These are phyloP conservation scores for Aptenodytes forsteri DNA, from an alignment of 2,113 vertebrate species.

Conservation along the genomic window DNA sequence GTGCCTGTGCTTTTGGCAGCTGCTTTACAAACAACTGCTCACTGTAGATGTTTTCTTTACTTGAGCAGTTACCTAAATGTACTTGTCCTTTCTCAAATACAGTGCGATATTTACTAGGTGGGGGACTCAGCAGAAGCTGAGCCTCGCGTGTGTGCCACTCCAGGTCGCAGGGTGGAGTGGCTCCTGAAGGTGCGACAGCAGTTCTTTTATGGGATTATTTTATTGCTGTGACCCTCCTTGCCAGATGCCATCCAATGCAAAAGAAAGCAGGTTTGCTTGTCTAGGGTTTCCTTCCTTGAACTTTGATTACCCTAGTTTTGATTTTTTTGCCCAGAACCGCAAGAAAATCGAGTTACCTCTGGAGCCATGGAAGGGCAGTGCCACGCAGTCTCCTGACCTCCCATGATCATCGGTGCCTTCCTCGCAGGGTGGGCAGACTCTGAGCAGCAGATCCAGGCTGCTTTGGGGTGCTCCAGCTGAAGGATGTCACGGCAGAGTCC, in stretches of 20 bases:
- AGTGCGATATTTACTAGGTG: background rate
- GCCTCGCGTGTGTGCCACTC: fast-evolving
- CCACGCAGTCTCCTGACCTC: fast-evolving
- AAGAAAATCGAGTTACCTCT: background rate
- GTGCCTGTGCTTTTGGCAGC: background rate
- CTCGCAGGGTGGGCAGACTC: background rate
- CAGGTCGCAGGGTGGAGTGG: background rate
- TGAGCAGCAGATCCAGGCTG: background rate
- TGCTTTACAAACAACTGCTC: background rate
- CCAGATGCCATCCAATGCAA: background rate
- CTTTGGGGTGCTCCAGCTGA: background rate
- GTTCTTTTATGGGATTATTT: background rate
- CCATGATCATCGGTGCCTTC: fast-evolving
- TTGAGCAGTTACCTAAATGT: background rate
- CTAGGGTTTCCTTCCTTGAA: background rate
- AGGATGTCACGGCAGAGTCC: background rate
- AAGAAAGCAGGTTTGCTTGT: background rate
- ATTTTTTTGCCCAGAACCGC: background rate
- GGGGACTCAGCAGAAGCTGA: background rate
- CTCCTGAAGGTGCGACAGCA: background rate
- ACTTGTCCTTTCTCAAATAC: background rate
- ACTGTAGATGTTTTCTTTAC: background rate
- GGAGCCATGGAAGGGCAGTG: background rate
- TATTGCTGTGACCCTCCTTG: background rate
- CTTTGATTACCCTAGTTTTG: background rate